Percentiles rank a stretch among this genome's conserved stretches.
phyloP scores from a whole-genome alignment of 2,797 vertebrate genomes.

The Catamblyrhynchus diadema region DNA sequence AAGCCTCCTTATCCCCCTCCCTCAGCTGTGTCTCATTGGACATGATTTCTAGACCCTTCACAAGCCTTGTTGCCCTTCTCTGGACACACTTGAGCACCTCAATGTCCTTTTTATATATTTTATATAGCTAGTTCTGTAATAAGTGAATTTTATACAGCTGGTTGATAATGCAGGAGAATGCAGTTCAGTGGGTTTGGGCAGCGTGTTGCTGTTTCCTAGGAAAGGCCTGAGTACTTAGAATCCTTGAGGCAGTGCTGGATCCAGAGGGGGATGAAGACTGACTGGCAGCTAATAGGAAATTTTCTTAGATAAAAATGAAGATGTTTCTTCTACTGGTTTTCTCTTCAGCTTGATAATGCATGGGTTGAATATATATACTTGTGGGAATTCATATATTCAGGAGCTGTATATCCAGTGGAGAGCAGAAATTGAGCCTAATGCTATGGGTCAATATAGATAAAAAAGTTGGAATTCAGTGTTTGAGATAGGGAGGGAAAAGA shows the following conservation, averaged over 20 bases:
- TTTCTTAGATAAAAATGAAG: background rate
- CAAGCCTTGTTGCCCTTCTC: background rate
- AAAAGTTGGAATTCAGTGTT: background rate
- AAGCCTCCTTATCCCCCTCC: background rate
- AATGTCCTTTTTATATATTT: background rate
- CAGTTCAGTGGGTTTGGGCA: background rate
- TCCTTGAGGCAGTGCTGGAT: background rate
- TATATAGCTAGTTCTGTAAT: background rate
- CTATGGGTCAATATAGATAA: background rate
- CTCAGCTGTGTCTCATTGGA: background rate
- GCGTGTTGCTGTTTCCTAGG: background rate
- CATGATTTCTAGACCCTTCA: background rate
- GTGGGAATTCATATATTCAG: background rate
- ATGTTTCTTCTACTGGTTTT: background rate
- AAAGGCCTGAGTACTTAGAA: background rate
- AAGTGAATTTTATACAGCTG: background rate
- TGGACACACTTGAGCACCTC: background rate
- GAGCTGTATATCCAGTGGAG: background rate
- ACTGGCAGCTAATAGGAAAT: background rate
- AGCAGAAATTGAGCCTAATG: background rate
- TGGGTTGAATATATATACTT: background rate
- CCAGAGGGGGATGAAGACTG: background rate
- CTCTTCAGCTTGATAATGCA: background rate
- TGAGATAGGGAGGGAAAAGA: accelerated
- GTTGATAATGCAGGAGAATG: background rate